Percentiles rank a stretch among this genome's conserved stretches.
phyloP scores from a whole-genome alignment of 1,140 invertebrate species.

The Nasonia giraulti region DNA sequence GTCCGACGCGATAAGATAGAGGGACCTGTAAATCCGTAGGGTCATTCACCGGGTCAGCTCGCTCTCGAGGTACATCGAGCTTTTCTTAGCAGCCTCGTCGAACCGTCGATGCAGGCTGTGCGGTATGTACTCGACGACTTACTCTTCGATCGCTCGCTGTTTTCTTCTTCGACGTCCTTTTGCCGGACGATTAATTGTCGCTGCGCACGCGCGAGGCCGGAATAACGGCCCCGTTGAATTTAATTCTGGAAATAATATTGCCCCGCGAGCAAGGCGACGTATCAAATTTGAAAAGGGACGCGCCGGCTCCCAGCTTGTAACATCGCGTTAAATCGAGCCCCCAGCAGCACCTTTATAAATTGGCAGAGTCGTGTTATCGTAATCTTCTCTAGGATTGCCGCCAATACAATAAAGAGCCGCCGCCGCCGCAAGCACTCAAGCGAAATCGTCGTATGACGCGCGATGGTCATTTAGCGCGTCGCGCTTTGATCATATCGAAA shows the following conservation, averaged over 20 bases:
- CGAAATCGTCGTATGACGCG: constrained; percentile 19
- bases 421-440: not conserved
- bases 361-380: constrained; percentile 58
- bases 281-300: too few species aligned
- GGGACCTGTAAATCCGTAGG: constrained; percentile 66
- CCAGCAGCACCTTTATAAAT: constrained; percentile 43
- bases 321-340: too few species aligned
- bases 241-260: too few species aligned
- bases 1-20: constrained; percentile 68
- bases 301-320: too few species aligned
- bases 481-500: constrained; percentile 56
- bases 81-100: not conserved
- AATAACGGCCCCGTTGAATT: too few species aligned
- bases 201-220: not conserved
- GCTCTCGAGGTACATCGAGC: constrained; percentile 43
- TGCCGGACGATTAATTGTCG: constrained; percentile 37
- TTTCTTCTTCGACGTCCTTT: not conserved
- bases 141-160: constrained; percentile 50
- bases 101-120: too few species aligned
- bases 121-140: too few species aligned
- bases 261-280: too few species aligned
- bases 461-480: constrained; percentile 53
- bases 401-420: constrained; percentile 58
- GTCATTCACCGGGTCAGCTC: constrained; percentile 63
- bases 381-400: constrained; percentile 60